Conservation (phyloP, 2,113 vertebrate species). For the Nannospalax galili region DNA sequence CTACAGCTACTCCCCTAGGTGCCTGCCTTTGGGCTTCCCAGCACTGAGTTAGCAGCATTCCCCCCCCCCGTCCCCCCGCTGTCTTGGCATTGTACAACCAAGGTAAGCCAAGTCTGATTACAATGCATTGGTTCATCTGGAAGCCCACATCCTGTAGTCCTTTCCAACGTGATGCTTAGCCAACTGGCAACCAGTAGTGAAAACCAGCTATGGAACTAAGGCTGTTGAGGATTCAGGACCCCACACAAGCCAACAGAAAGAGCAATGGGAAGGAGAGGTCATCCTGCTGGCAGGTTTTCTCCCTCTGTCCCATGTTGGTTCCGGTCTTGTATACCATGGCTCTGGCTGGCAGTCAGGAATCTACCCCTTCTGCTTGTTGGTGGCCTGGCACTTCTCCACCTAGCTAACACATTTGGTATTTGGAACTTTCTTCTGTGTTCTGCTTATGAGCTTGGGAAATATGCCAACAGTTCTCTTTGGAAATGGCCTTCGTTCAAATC, state of each 20-base stretch:
- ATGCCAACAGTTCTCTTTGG: slow-evolving; percentile 42
- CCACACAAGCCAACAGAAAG: not conserved
- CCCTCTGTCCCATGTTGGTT: slow-evolving; percentile 16
- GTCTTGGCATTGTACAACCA: not conserved
- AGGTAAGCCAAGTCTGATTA: slow-evolving; percentile 60
- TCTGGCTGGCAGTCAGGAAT: slow-evolving; percentile 61
- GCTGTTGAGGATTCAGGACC: not conserved
- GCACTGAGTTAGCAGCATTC: slow-evolving; percentile 56
- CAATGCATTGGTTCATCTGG: slow-evolving; percentile 45
- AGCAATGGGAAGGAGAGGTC: not conserved
- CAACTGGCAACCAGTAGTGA: slow-evolving; percentile 48
- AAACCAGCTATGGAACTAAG: not conserved
- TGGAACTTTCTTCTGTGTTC: slow-evolving; percentile 47
- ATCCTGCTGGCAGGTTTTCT: not conserved
- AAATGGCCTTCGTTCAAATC: not conserved
- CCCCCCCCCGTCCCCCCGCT: not conserved
- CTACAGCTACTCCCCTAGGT: not conserved
- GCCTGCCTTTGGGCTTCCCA: not conserved
- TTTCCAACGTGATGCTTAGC: slow-evolving; percentile 46
- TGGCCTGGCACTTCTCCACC: slow-evolving; percentile 66
- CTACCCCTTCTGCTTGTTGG: slow-evolving; percentile 25
- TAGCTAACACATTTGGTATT: not conserved
- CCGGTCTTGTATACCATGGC: not conserved
- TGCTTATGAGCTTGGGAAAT: slow-evolving; percentile 49
- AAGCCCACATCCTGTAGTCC: slow-evolving; percentile 58